A percentile compares a stretch with the other conserved stretches of the same genome.
phyloP scores from a whole-genome alignment of 30 jellyfish, hydroid and myxozoan genomes.

The Hydractinia echinata region DNA sequence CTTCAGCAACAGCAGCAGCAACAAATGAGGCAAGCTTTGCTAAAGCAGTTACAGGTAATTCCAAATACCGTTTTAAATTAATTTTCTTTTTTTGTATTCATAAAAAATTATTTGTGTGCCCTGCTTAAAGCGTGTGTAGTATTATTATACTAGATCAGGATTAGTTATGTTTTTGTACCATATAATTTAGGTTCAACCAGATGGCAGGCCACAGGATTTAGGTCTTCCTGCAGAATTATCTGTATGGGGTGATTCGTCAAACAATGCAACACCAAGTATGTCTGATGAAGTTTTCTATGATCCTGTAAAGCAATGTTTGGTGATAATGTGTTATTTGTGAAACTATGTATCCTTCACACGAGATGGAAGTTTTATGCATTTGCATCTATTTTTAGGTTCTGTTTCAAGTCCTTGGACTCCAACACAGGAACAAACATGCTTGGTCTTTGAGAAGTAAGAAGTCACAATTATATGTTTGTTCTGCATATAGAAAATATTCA shows the following conservation, averaged over 20 bases:
- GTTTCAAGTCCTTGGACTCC: constrained; percentile 72
- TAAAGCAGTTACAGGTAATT: constrained; percentile 67
- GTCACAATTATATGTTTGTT: background rate
- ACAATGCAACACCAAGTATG: constrained; percentile 67
- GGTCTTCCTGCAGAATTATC: constrained; percentile 60
- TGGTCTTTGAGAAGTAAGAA: constrained; percentile 5
- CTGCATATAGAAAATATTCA: background rate
- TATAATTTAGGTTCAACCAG: constrained; percentile 4
- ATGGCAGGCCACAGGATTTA: constrained; percentile 57
- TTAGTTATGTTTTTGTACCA: background rate
- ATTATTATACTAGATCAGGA: too few species aligned
- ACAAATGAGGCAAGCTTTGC: constrained; percentile 32
- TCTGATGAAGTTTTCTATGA: background rate
- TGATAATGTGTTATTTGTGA: background rate
- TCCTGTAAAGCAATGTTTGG: background rate
- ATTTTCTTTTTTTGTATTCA: too few species aligned
- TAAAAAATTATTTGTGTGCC: too few species aligned
- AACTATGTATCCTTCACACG: too few species aligned
- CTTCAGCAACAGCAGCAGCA: constrained; percentile 35
- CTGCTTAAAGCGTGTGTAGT: too few species aligned
- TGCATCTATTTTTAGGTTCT: constrained; percentile 22
- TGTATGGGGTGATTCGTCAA: constrained; percentile 81
- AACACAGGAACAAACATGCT: constrained; percentile 12
- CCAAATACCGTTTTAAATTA: background rate
- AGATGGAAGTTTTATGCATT: background rate